A percentile compares a stretch with the other conserved stretches of the same genome.
Conservation (phyloP, 2,797 vertebrate species). For the Cottoperca gobio region DNA sequence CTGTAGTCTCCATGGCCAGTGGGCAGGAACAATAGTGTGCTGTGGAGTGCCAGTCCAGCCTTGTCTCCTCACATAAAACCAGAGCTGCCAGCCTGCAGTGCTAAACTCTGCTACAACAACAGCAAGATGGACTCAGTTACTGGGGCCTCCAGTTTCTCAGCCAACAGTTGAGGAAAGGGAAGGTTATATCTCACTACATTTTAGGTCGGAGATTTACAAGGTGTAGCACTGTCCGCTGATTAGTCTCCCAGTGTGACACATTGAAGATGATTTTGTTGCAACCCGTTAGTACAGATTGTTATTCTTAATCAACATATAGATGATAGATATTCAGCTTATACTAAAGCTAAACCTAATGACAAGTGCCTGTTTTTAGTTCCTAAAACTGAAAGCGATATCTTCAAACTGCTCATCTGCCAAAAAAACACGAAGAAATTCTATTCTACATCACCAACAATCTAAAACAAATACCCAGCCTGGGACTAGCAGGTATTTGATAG, state of each 20-base stretch:
- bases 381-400: not conserved
- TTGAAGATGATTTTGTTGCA: not conserved
- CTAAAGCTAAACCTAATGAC: not conserved
- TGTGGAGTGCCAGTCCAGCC: conserved; percentile 37
- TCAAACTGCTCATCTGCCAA: not conserved
- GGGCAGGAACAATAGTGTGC: conserved; percentile 66
- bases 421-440: not conserved
- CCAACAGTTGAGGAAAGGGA: not conserved
- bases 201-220: not conserved
- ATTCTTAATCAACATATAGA: not conserved
- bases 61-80: conserved; percentile 47
- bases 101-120: conserved; percentile 27
- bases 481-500: not conserved
- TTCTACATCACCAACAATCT: not conserved
- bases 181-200: not conserved
- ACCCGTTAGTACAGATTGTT: not conserved
- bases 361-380: not conserved
- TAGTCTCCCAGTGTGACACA: not conserved
- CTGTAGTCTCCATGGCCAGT: conserved; percentile 45
- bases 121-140: conserved; percentile 27
- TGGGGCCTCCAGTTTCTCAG: not conserved
- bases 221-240: not conserved
- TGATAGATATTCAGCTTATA: not conserved
- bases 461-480: not conserved
- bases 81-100: conserved; percentile 29